Base-by-base conservation (phyloP, 2,113 vertebrate species). In the Chrysochloris asiatica region DNA sequence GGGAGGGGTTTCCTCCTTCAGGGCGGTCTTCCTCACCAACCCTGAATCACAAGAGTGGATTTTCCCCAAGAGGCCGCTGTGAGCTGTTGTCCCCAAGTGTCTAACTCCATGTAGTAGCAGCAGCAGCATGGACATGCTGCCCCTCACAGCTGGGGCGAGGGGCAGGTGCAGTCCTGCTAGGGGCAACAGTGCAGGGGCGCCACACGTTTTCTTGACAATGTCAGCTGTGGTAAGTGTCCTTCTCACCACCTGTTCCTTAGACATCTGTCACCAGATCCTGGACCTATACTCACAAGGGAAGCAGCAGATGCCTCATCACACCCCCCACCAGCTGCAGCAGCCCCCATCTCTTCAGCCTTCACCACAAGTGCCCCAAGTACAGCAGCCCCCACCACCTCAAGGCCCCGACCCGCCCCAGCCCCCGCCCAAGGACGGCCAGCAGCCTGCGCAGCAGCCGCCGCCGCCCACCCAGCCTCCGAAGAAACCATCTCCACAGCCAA, bases 261-360 rank as follows among this genome's bases (percentile, higher is more conserved):
- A 99, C 86, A 99, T 99, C 96, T 99, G 99, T 97, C 99, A 99
- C 95, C 99, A 99, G 98, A 99, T 99, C 97, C 98, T 99, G 97
- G 99, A 99, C 89, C 97, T 99, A 0, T 99, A 99, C 98, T 99
- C 99, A 0, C 99, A 99, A 96, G 99, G 99, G 48, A 99, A 99
- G 93, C 99, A 99, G 83, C 99, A 99, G 88, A 99, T 99, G 97
- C 99, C 99, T 88, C 99, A 99, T 96, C 99, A 99, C 94, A 98
- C 98, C 4, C 98, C 98, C 48, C 98, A 99, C n/a, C 99, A 98
- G 87, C 95, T 98, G 63, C 98, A 98, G 79, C 98, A 98, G 88
- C 97, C 98, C 48, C 98, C 98, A 0, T 96, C 98, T 72, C 98
- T 98, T 82, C 98, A 98, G 1, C 96, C 98, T 8, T 43, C 98